These are phyloP conservation scores for Parnassius mnemosyne DNA, from an alignment of 2,888 invertebrate genomes.

Conservation along the genomic window DNA sequence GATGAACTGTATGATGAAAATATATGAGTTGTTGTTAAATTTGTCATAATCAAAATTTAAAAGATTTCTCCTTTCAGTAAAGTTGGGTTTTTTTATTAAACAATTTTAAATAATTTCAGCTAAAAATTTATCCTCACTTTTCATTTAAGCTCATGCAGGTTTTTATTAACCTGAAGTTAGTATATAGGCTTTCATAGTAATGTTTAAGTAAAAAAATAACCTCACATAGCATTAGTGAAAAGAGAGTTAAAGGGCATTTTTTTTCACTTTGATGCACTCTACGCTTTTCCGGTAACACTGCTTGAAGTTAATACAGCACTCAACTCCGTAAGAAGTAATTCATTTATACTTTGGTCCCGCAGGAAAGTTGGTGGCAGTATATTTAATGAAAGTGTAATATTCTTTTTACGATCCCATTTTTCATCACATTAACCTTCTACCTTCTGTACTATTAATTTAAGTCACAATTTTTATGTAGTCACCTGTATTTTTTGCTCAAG, in stretches of 20 bases:
- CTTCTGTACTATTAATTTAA: background rate
- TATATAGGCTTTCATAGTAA: slow-evolving; percentile 11
- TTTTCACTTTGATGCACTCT: slow-evolving; percentile 17
- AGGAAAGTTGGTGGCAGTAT: slow-evolving; percentile 3
- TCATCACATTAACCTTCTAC: background rate
- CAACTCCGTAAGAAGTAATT: too few species aligned
- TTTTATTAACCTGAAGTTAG: background rate
- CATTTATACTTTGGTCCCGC: background rate
- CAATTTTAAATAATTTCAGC: too few species aligned
- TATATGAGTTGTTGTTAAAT: too few species aligned
- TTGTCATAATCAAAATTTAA: too few species aligned
- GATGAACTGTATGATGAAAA: too few species aligned
- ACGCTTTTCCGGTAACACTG: background rate
- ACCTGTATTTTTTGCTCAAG: too few species aligned
- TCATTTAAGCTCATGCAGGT: background rate
- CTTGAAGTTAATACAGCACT: too few species aligned
- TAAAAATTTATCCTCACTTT: background rate
- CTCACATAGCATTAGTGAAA: slow-evolving; percentile 14
- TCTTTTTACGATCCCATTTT: background rate
- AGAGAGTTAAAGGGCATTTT: slow-evolving; percentile 22
- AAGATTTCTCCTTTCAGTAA: too few species aligned
- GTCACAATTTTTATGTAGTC: background rate
- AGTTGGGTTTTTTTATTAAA: too few species aligned
- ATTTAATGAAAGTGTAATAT: background rate
- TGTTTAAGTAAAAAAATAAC: slow-evolving; percentile 9